Conservation (phyloP, 1,140 invertebrate genomes). For the Caenorhabditis briggsae region DNA sequence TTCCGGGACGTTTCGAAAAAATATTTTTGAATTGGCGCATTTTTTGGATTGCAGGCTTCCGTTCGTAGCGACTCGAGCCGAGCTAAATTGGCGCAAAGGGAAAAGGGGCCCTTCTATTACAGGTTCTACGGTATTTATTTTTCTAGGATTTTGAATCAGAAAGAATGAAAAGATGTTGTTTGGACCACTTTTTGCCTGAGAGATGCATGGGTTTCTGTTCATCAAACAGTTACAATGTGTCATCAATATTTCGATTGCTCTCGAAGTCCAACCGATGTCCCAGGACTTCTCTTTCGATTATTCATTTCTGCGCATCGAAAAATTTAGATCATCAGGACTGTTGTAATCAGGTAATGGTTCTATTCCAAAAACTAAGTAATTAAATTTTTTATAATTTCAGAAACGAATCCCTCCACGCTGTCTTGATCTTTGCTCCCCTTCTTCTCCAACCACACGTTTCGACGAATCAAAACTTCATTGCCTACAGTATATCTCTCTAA, state of each 20-base stretch:
- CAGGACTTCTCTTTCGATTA: not conserved
- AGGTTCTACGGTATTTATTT: not conserved
- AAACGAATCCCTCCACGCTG: not conserved
- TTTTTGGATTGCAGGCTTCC: too few species aligned
- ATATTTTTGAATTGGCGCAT: too few species aligned
- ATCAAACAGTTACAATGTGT: not conserved
- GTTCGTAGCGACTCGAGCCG: too few species aligned
- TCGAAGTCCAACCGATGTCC: slow-evolving; percentile 8
- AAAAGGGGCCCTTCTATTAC: too few species aligned
- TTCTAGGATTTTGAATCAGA: not conserved
- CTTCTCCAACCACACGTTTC: too few species aligned
- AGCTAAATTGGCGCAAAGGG: too few species aligned
- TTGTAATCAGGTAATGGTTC: not conserved
- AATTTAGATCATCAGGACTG: not conserved
- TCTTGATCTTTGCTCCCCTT: slow-evolving; percentile 4
- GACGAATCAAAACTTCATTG: slow-evolving; percentile 48
- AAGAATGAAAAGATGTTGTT: slow-evolving; percentile 27
- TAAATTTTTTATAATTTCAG: not conserved
- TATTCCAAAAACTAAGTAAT: not conserved
- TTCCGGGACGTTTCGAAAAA: too few species aligned
- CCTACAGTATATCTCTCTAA: not conserved
- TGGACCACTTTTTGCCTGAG: not conserved
- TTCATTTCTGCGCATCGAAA: slow-evolving; percentile 10
- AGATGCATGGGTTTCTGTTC: slow-evolving; percentile 32
- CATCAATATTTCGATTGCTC: slow-evolving; percentile 3